Evolutionary conservation across 37 sponge, comb jelly and placozoan genomes (phyloP).

Genomic region (Ephydatia muelleri): DNA sequence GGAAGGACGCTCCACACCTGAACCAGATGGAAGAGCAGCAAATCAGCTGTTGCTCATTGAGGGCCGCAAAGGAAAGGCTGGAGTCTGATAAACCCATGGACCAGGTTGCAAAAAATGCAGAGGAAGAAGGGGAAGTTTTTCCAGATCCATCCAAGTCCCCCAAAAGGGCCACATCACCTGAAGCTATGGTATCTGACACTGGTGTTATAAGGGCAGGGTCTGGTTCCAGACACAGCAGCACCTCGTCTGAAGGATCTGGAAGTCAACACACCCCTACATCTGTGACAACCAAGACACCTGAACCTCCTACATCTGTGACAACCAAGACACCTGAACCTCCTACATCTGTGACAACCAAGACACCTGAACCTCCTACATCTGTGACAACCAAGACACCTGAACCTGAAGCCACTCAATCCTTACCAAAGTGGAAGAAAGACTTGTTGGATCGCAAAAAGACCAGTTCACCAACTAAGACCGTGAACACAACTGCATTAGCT

Average conservation of each 20-base stretch:
- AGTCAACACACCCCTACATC: not conserved
- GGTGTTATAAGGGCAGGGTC: too few relatives aligned
- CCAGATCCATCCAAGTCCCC: not conserved
- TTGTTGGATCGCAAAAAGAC: slow-evolving; percentile 43
- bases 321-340: slow-evolving; percentile 11
- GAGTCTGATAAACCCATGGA: not conserved
- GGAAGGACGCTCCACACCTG: not conserved
- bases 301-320: not conserved
- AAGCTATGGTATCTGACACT: not conserved
- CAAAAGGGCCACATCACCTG: not conserved
- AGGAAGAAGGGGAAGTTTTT: not conserved
- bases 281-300: not conserved
- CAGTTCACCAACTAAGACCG: not conserved
- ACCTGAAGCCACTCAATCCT: not conserved
- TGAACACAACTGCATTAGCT: not conserved
- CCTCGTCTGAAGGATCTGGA: slow-evolving; percentile 21
- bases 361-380: not conserved
- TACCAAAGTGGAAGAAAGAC: slow-evolving; percentile 71
- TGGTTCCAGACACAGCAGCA: slow-evolving; percentile 24
- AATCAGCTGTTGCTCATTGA: not conserved
- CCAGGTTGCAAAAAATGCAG: not conserved
- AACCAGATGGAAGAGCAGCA: not conserved
- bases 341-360: slow-evolving; percentile 23
- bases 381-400: not conserved
- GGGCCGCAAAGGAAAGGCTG: too few relatives aligned